Conservation (phyloP, 2,113 vertebrate genomes). For the Dromiciops gliroides region DNA sequence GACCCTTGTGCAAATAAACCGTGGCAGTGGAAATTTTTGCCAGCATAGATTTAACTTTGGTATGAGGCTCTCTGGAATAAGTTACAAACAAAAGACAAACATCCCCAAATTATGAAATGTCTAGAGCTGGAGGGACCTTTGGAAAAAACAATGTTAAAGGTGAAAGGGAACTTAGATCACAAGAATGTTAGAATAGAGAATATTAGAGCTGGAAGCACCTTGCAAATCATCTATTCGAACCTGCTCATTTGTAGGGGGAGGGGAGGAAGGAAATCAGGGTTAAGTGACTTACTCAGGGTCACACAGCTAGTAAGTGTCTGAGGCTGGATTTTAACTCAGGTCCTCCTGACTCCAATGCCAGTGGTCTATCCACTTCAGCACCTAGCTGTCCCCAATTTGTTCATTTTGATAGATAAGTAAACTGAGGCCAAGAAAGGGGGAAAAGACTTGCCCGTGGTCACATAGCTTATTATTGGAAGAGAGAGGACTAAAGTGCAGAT, state of each 20-base stretch:
- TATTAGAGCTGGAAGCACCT: not conserved
- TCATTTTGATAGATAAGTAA: not conserved
- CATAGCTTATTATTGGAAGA: not conserved
- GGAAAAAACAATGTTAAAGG: not conserved
- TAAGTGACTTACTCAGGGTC: not conserved
- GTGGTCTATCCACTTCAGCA: no score
- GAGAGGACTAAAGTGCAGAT: not conserved
- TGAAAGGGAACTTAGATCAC: not conserved
- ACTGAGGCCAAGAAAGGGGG: not conserved
- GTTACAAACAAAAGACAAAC: conserved; percentile 13
- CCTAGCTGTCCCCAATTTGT: not conserved
- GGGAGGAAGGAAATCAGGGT: not conserved
- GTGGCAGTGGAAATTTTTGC: conserved; percentile 18
- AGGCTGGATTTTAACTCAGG: no score
- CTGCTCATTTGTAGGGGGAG: not conserved
- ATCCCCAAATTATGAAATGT: conserved; percentile 3
- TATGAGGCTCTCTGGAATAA: not conserved
- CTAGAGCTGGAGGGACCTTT: not conserved
- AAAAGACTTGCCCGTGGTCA: not conserved
- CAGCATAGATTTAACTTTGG: conserved; percentile 37
- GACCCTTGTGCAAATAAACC: conserved; percentile 6
- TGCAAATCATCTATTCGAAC: not conserved
- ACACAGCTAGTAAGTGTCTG: not conserved
- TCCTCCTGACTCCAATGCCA: no score
- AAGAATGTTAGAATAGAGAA: not conserved